Conservation (phyloP, 2,113 vertebrate species). For the Ptilorrhoa leucosticta region DNA sequence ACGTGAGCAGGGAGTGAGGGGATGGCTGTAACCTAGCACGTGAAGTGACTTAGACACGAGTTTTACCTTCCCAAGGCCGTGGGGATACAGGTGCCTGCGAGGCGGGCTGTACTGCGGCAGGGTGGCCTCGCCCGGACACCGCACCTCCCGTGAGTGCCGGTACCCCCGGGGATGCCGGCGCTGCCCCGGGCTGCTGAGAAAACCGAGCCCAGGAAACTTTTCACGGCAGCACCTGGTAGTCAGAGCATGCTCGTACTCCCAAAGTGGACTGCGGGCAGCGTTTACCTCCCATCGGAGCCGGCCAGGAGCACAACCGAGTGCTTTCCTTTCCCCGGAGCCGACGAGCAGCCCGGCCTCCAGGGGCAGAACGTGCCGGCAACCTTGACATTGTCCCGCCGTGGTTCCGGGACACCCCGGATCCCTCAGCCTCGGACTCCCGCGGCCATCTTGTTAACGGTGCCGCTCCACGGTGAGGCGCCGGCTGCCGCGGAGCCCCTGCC, state of each 20-base stretch:
- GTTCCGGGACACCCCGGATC: fast-evolving
- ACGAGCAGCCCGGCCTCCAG: neutral
- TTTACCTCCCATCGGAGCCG: neutral
- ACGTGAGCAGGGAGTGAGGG: fast-evolving
- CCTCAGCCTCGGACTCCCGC: neutral
- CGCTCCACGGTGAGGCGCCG: neutral
- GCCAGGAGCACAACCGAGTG: fast-evolving
- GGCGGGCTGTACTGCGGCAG: fast-evolving
- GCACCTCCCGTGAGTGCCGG: fast-evolving
- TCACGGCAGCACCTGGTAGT: neutral
- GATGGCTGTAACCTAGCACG: fast-evolving
- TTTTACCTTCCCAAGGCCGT: fast-evolving
- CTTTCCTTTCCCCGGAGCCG: neutral
- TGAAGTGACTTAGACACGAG: fast-evolving
- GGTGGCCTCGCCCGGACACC: fast-evolving
- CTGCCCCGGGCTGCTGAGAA: too few relatives aligned
- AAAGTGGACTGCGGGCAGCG: too few relatives aligned
- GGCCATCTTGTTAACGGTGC: neutral
- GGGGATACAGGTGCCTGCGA: fast-evolving
- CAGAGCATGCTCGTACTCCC: fast-evolving
- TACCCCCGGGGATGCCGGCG: too few relatives aligned
- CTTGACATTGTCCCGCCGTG: neutral
- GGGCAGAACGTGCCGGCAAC: neutral
- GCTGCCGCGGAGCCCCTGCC: too few relatives aligned
- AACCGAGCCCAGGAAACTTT: neutral